Base-by-base conservation (phyloP, 1,140 invertebrate species). In the Tetragnatha versicolor region DNA sequence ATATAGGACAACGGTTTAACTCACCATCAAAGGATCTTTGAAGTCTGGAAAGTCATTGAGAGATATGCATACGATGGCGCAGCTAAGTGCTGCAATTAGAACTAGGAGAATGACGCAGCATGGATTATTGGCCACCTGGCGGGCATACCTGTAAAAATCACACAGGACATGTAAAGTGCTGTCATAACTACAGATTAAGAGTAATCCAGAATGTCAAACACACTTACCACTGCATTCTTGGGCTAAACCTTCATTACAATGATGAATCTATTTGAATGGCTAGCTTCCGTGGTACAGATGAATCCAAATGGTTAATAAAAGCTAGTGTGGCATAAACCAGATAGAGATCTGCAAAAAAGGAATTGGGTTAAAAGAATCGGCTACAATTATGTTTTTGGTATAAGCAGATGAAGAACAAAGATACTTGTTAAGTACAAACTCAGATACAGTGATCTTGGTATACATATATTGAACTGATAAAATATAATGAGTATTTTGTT, bases 1-100 rank as follows among this genome's bases (percentile, higher is more conserved):
- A 49, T 45, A 49, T 14, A 51, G 25, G 83, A 82, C 87, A n/a
- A n/a, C n/a, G n/a, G n/a, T n/a, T n/a, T n/a, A n/a, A n/a, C 87
- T 84, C 82, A 87, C 86, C 85, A 92, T 85, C 81, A 91, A 89
- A 27, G 93, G 93, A 84, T 94, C 92, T 51, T 90, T 89, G 85
- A 94, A 94, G 85, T 92, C 90, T 20, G 93, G 93, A 58, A 91
- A 85, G 31, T 90, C 88, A 82, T 90, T 90, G 7, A 89, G 89
- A 53, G 90, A 88, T 22, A 94, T 84, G 22, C 92, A 90, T 58
- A 94, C 88, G 47, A 93, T 89, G 17, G 93, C 88, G 83, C 92
- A 91, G 53, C 90, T 88, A 25, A 88, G 88, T 51, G 91, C 92
- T 70, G 93, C 88, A 55, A 91, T 87, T 82, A 90, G 89, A 63